Conservation (phyloP, 2,113 vertebrate genomes). For the Tretioscincus oriximinensis region DNA sequence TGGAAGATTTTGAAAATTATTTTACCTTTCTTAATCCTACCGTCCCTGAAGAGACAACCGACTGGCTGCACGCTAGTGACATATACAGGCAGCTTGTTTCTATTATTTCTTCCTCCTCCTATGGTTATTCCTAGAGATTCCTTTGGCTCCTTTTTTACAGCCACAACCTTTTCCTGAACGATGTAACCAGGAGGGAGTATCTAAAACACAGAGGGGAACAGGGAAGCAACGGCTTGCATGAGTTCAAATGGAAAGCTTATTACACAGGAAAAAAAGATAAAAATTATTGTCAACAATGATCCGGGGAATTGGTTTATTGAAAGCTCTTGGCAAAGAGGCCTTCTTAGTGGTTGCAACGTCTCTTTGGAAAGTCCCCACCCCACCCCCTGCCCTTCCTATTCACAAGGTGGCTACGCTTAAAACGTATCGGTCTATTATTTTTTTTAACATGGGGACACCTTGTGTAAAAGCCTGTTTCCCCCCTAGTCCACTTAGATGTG, state of each 20-base stretch:
- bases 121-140: slow-evolving; percentile 92
- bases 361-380: no score
- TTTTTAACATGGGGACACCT: no score
- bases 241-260: neutral
- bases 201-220: slow-evolving; percentile 55
- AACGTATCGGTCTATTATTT: no score
- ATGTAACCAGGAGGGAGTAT: slow-evolving; percentile 82
- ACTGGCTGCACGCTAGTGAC: slow-evolving; percentile 91
- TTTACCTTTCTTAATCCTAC: slow-evolving; percentile 87
- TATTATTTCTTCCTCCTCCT: slow-evolving; percentile 86
- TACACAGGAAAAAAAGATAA: no score
- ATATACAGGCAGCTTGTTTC: slow-evolving; percentile 86
- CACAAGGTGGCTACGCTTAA: no score
- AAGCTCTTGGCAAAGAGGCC: no score
- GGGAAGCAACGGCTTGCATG: neutral
- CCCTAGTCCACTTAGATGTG: no score
- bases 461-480: no score
- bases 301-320: no score
- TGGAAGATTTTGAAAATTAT: neutral
- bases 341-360: no score
- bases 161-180: slow-evolving; percentile 86
- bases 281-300: no score
- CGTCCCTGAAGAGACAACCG: slow-evolving; percentile 87
- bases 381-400: no score
- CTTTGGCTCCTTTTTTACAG: slow-evolving; percentile 87